A percentile compares a stretch with the other conserved stretches of the same genome.
Evolutionary conservation across 1,140 invertebrate genomes (phyloP).

Genomic region (Zaprionus gabonicus): DNA sequence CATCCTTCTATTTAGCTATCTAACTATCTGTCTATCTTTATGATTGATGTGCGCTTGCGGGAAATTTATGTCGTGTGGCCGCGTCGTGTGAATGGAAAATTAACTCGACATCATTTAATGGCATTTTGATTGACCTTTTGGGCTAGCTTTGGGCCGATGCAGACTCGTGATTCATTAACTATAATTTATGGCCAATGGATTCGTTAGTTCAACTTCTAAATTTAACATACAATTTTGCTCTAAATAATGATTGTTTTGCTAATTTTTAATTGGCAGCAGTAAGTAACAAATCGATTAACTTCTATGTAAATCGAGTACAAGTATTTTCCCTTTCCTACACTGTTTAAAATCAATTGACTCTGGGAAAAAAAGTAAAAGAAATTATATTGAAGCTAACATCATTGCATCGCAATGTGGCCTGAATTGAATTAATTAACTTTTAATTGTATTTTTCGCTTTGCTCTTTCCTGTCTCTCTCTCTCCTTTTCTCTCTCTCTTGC

Average conservation of each 20-base stretch:
- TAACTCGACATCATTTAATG: slow-evolving; percentile 9
- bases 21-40: slow-evolving; percentile 3
- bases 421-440: slow-evolving; percentile 9
- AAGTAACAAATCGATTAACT: neutral
- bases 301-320: neutral
- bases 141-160: neutral
- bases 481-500: neutral
- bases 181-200: neutral
- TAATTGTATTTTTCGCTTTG: neutral
- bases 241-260: too few species aligned
- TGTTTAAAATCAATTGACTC: neutral
- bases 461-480: neutral
- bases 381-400: neutral
- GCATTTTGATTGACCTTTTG: neutral
- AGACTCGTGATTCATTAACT: neutral
- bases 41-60: slow-evolving; percentile 7
- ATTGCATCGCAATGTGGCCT: neutral
- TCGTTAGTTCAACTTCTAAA: neutral
- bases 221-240: neutral
- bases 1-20: neutral
- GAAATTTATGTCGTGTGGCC: slow-evolving; percentile 4
- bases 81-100: slow-evolving; percentile 5
- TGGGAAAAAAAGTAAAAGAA: neutral
- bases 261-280: neutral
- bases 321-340: too few species aligned